Base-by-base conservation (phyloP, 2,113 vertebrate species). In the Cyanocitta stelleri region DNA sequence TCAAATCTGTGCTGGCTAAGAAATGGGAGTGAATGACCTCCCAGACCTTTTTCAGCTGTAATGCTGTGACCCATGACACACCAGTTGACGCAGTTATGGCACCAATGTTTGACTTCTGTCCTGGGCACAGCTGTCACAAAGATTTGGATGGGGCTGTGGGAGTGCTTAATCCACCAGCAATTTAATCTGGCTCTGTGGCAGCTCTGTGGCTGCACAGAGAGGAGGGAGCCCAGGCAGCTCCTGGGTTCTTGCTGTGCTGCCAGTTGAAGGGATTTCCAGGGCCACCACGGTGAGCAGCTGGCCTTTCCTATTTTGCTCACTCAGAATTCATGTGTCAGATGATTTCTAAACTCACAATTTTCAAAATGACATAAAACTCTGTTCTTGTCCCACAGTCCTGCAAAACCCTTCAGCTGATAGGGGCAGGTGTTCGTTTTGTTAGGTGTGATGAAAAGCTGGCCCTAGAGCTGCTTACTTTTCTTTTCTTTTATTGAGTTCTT, bases 151-250 rank as follows among this genome's bases (percentile, higher is more conserved):
- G 46, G 69, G 55, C 62, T 79, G 59, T 7, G 21, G 61, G 43
- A 94, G 63, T 26, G 69, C 79, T 95, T 96, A 96, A 96, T 90
- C 92, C 94, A 93, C 92, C 94, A 93, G 85, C 90, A 93, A 29
- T 96, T 97, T 96, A 95, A 94, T 96, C 90, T 58, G 87, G 5
- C 74, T 96, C 82, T 12, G 1, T 1, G 0, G 79, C 55, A 90
- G 81, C 71, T 94, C 76, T 74, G 85, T 59, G 63, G 56, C 82
- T 81, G 22, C 58, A 56, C n/a, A 32, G 68, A 82, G 84, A 84
- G 82, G 66, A 97, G 64, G 79, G 59, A 96, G 82, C 61, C n/a
- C 54, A 62, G 81, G 44, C 84, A 82, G 79, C 59, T 85, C 78
- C 64, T 6, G 7, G 32, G 85, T 56, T 95, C 74, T 77, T 66